Percentiles rank a stretch among this genome's conserved stretches.
These are phyloP conservation scores for Dendrocincla tyrannina DNA, from an alignment of 2,797 vertebrate species.

Conservation along the genomic window DNA sequence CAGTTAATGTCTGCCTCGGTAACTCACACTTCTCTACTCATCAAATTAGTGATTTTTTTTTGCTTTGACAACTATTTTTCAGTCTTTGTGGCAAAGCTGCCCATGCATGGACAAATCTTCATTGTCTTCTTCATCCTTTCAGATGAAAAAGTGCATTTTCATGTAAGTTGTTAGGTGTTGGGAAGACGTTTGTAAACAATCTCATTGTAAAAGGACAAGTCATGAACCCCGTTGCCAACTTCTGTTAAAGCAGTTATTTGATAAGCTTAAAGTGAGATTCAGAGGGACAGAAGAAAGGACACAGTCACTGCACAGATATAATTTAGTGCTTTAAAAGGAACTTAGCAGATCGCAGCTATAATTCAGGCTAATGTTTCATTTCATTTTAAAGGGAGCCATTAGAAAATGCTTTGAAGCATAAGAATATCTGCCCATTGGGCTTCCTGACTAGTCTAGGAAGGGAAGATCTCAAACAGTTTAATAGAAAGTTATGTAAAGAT, in stretches of 20 bases:
- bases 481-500: conserved; percentile 56
- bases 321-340: conserved; percentile 4
- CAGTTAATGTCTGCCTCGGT: not conserved
- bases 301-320: not conserved
- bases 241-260: conserved; percentile 6
- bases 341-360: conserved; percentile 33
- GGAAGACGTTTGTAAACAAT: conserved; percentile 39
- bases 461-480: conserved; percentile 21
- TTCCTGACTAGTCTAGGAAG: not conserved
- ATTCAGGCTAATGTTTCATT: conserved; percentile 43
- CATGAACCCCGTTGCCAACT: conserved; percentile 9
- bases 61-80: not conserved
- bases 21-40: not conserved
- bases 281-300: conserved; percentile 35
- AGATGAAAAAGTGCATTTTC: not conserved
- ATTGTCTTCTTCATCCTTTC: not conserved
- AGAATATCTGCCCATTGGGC: conserved; percentile 26
- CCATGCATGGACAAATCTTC: not conserved
- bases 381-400: conserved; percentile 39
- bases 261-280: not conserved
- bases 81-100: not conserved
- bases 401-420: conserved; percentile 27
- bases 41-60: not conserved
- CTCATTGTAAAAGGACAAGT: conserved; percentile 11
- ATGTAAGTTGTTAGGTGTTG: not conserved